Evolutionary conservation across 2,888 invertebrate species (phyloP).

Genomic region (Tetrapedia diversipes): DNA sequence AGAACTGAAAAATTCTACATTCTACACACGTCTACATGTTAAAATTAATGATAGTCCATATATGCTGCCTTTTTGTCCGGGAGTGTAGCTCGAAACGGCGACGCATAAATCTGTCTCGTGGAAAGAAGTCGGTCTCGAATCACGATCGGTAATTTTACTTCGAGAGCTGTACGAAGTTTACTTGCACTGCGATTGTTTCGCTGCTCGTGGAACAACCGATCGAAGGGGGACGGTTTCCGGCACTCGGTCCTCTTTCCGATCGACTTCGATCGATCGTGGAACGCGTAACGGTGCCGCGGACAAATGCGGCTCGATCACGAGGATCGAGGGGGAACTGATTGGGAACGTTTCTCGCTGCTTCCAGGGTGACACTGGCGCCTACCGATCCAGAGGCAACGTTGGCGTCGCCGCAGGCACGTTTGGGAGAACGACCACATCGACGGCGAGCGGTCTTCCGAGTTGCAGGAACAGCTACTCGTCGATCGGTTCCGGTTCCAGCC

Average conservation of each 20-base stretch:
- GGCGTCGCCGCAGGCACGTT: constrained; percentile 68
- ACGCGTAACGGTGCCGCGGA: constrained; percentile 46
- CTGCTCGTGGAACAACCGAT: constrained; percentile 14
- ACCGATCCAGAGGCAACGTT: constrained; percentile 71
- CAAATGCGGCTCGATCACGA: constrained; percentile 33
- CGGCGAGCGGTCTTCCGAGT: constrained; percentile 74
- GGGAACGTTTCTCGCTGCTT: constrained; percentile 51
- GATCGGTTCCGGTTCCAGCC: constrained; percentile 69
- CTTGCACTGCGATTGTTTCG: constrained; percentile 30
- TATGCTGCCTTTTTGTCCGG: too few relatives aligned
- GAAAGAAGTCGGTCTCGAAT: constrained; percentile 28
- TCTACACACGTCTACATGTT: too few relatives aligned
- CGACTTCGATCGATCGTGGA: constrained; percentile 38
- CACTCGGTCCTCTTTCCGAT: constrained; percentile 26
- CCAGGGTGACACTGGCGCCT: constrained; percentile 76
- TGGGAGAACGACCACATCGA: constrained; percentile 70
- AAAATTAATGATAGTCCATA: too few relatives aligned
- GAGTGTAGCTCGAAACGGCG: not conserved
- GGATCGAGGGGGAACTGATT: constrained; percentile 33
- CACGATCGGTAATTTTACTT: constrained; percentile 51
- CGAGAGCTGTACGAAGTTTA: constrained; percentile 13
- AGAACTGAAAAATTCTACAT: too few relatives aligned
- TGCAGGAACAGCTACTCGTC: constrained; percentile 76
- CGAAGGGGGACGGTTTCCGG: constrained; percentile 45
- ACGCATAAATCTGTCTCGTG: constrained; percentile 43